phyloP scores from a whole-genome alignment of 2,888 invertebrate genomes.

The Cosmia trapezina region DNA sequence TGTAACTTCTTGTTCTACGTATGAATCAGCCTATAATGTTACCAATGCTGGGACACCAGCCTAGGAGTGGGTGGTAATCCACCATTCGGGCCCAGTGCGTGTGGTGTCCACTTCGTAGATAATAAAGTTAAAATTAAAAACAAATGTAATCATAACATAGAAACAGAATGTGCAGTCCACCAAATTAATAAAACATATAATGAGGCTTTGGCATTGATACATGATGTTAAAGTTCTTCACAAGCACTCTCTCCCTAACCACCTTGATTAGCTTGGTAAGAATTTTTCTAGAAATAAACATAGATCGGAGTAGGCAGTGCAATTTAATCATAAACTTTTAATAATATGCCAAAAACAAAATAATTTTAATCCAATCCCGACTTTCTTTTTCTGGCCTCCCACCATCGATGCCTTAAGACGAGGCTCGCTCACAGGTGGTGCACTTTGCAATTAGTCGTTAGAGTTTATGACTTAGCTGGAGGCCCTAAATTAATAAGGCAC shows the following conservation, averaged over 20 bases:
- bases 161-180: slow-evolving; percentile 34
- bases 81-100: background rate
- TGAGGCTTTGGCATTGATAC: slow-evolving; percentile 24
- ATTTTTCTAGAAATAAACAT: slow-evolving; percentile 37
- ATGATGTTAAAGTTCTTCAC: slow-evolving; percentile 40
- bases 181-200: slow-evolving; percentile 2
- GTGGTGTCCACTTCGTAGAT: no score
- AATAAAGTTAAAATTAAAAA: background rate
- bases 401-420: no score
- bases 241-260: slow-evolving; percentile 47
- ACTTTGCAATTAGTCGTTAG: no score
- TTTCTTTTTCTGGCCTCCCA: no score
- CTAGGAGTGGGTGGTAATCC: background rate
- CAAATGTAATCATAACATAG: background rate
- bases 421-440: no score
- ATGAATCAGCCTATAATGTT: background rate
- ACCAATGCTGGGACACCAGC: background rate
- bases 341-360: no score
- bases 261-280: slow-evolving; percentile 49
- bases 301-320: slow-evolving; percentile 27
- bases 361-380: no score
- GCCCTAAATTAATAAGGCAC: no score
- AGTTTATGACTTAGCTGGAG: no score
- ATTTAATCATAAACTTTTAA: background rate
- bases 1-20: slow-evolving; percentile 20